Base-by-base conservation (phyloP, 2,113 vertebrate species). In the Collichthys lucidus region DNA sequence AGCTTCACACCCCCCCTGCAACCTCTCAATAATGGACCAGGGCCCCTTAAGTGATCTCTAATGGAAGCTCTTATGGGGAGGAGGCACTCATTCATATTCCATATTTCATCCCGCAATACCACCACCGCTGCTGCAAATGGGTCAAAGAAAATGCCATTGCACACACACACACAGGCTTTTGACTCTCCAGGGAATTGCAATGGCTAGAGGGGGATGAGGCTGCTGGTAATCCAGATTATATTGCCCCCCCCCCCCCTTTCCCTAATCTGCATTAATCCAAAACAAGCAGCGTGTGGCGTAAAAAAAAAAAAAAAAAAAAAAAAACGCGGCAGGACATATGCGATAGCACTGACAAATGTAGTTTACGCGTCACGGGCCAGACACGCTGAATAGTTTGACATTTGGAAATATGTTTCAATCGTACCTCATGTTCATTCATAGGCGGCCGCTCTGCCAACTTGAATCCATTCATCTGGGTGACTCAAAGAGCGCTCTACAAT, bases 11-110 rank as follows among this genome's bases (percentile, higher is more conserved):
- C 74, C 74, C 74, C 74, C 77, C 69, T 76, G 64, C 87, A 86
- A 80, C 83, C 88, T 88, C 89, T 91, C 83, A 83, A 85, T 90
- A 91, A 93, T 91, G 91, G 89, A 87, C 91, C 82, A 66, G 67
- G 61, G 89, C 84, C 89, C 88, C 90, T 92, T 92, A 93, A 93
- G 90, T 93, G 91, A 90, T 93, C 90, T 79, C 89, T 91, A 92
- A 93, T 93, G 89, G 93, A 92, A 73, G 86, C 91, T 91, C 87
- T 91, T 91, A 88, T 20, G 80, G 93, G 93, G 87, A 90, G 86
- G 71, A 92, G 82, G 74, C 83, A 56, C 83, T 90, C 86, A 86
- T 90, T 89, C 85, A 90, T 79, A 88, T 90, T 92, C 91, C 83
- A 91, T 84, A 76, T 83, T 89, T 83, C 82, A 85, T 82, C 78